A percentile compares a stretch with the other conserved stretches of the same genome.
Conservation (phyloP, 2,888 invertebrate genomes). For the Hemithea aestivaria region DNA sequence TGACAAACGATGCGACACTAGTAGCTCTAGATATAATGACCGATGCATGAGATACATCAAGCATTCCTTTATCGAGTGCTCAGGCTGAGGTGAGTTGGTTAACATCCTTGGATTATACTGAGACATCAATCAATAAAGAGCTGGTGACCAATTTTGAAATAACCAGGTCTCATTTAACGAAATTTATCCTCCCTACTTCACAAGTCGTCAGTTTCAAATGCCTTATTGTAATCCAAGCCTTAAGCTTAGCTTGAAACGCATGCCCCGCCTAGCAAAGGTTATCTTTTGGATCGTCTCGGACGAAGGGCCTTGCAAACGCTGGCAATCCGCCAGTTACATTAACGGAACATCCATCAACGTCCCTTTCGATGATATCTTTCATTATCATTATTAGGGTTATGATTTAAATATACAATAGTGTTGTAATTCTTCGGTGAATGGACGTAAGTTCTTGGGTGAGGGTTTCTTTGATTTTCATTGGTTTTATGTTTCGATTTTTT, state of each 20-base stretch:
- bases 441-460: too few relatives aligned
- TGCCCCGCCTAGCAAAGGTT: slow-evolving; percentile 21
- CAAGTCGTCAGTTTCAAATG: too few relatives aligned
- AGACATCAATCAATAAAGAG: too few relatives aligned
- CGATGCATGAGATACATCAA: slow-evolving; percentile 69
- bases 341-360: slow-evolving; percentile 51
- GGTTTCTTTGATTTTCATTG: too few relatives aligned
- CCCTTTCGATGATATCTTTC: slow-evolving; percentile 30
- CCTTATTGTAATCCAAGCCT: too few relatives aligned
- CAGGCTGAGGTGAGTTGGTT: slow-evolving; percentile 61
- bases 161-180: too few relatives aligned
- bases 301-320: slow-evolving; percentile 20
- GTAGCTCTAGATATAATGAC: slow-evolving; percentile 69
- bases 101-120: slow-evolving; percentile 8
- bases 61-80: slow-evolving; percentile 75
- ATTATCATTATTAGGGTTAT: slow-evolving; percentile 25
- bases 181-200: too few relatives aligned
- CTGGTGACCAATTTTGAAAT: too few relatives aligned
- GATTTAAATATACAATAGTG: too few relatives aligned
- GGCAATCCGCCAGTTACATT: slow-evolving; percentile 39
- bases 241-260: slow-evolving; percentile 54
- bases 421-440: too few relatives aligned
- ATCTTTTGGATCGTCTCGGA: slow-evolving; percentile 25
- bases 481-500: too few relatives aligned
- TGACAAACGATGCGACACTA: slow-evolving; percentile 55